Percentiles rank a stretch among this genome's conserved stretches.
These are phyloP conservation scores for Patella ulyssiponensis DNA, from an alignment of 2,888 invertebrate species.

Conservation along the genomic window DNA sequence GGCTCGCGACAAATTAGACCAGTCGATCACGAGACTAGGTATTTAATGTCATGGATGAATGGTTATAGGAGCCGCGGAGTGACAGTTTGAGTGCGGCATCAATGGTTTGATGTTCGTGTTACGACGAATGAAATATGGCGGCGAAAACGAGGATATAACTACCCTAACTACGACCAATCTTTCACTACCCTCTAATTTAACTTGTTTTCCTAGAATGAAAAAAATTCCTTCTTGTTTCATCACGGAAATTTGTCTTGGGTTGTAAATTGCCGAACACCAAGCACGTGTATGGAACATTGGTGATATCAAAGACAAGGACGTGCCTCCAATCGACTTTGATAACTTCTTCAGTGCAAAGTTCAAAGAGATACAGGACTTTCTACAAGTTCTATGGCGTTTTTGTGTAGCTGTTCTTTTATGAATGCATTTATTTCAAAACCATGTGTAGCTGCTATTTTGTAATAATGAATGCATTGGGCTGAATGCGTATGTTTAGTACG, in stretches of 20 bases:
- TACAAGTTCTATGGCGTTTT: background rate
- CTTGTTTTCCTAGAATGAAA: constrained; percentile 9
- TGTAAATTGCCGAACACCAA: constrained; percentile 5
- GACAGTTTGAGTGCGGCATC: constrained; percentile 13
- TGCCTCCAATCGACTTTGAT: constrained; percentile 9
- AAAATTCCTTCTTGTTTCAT: constrained; percentile 8
- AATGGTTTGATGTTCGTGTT: constrained; percentile 11
- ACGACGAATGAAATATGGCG: constrained; percentile 11
- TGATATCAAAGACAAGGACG: constrained; percentile 3
- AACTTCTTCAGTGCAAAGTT: constrained; percentile 6
- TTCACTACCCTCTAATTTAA: constrained; percentile 12
- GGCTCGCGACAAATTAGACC: constrained; percentile 12
- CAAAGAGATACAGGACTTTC: background rate
- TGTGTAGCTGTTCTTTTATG: background rate
- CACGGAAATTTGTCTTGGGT: constrained; percentile 7
- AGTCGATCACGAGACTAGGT: constrained; percentile 11
- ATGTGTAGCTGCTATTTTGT: constrained; percentile 3
- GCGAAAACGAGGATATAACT: constrained; percentile 8
- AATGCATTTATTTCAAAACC: background rate
- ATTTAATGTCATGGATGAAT: constrained; percentile 4
- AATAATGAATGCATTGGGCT: background rate
- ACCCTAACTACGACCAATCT: constrained; percentile 4
- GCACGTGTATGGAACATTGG: background rate
- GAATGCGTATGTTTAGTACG: background rate
- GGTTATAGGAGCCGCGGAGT: constrained; percentile 8